phyloP scores from a whole-genome alignment of 2,888 invertebrate species.

The Phoenoteleia sp. region DNA sequence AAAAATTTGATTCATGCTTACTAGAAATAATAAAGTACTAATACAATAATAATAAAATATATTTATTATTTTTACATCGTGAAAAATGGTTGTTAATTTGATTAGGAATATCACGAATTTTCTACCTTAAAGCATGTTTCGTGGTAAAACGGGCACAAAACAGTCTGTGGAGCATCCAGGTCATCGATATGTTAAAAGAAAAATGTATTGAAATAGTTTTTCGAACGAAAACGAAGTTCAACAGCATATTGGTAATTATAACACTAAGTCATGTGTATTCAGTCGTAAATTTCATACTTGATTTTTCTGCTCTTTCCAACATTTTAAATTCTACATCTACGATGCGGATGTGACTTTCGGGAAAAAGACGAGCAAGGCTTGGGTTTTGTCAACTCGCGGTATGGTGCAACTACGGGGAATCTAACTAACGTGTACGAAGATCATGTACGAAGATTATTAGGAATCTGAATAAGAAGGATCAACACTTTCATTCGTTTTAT shows the following conservation, averaged over 20 bases:
- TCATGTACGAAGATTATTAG: not conserved
- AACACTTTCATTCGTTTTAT: conserved; percentile 21
- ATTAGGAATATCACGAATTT: too few species aligned
- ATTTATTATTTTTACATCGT: too few species aligned
- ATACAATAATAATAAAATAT: too few species aligned
- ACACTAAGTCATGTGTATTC: too few species aligned
- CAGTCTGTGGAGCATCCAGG: too few species aligned
- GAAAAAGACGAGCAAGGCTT: not conserved
- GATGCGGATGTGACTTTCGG: conserved; percentile 5
- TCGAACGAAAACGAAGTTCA: not conserved
- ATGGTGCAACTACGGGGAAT: not conserved
- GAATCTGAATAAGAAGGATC: conserved; percentile 8
- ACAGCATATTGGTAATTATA: too few species aligned
- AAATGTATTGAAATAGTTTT: not conserved
- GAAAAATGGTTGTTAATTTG: too few species aligned
- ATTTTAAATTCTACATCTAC: conserved; percentile 11
- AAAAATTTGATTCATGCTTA: too few species aligned
- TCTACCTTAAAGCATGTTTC: too few species aligned
- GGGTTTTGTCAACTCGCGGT: not conserved
- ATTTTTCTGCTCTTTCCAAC: conserved; percentile 5
- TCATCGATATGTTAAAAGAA: too few species aligned
- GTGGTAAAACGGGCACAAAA: too few species aligned
- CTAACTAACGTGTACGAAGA: not conserved
- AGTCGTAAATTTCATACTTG: not conserved
- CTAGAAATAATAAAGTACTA: too few species aligned